These are phyloP conservation scores for Oligia latruncula DNA, from an alignment of 2,888 invertebrate species.

Conservation along the genomic window DNA sequence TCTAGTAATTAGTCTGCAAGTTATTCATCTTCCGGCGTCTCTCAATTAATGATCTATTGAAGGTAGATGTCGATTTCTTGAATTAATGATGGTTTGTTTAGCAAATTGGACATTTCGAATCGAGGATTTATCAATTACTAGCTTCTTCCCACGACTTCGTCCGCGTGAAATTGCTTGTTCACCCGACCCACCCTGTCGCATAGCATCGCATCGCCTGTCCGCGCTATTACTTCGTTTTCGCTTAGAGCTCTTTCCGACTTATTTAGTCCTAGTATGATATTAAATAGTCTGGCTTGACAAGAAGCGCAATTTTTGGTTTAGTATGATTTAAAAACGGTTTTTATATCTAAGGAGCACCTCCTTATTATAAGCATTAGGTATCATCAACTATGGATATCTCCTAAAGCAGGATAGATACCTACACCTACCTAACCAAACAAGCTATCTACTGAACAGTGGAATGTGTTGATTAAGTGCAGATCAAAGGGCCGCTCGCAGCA, in stretches of 20 bases:
- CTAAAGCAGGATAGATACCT: constrained; percentile 19
- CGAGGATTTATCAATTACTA: neutral
- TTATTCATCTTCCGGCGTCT: constrained; percentile 24
- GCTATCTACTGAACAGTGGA: constrained; percentile 47
- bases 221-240: neutral
- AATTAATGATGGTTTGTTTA: neutral
- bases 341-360: neutral
- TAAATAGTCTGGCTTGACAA: neutral
- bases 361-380: neutral
- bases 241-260: too few species aligned
- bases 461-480: constrained; percentile 56
- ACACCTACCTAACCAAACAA: constrained; percentile 30
- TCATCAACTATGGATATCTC: neutral
- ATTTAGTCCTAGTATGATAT: neutral
- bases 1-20: constrained; percentile 28
- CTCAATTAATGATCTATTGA: constrained; percentile 22
- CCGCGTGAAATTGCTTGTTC: neutral
- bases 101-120: neutral
- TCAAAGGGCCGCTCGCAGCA: constrained; percentile 61
- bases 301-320: neutral
- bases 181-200: too few species aligned
- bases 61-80: neutral
- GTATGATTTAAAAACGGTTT: neutral
- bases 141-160: neutral
- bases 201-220: too few species aligned